Base-by-base conservation (phyloP, 2,797 vertebrate genomes). In the Cryptoprocta ferox region DNA sequence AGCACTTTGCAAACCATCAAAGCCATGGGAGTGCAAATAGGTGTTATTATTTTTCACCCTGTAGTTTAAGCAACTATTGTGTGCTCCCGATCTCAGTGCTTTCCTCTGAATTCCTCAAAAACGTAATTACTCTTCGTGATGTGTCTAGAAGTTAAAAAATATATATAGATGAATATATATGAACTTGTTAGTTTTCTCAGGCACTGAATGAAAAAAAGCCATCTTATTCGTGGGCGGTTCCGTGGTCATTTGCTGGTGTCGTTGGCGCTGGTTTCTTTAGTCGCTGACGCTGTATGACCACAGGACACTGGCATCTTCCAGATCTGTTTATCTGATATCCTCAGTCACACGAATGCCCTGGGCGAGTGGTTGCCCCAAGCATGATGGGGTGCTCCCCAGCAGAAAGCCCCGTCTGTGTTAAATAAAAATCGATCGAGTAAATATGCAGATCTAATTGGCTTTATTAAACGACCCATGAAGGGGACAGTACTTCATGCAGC, bases 311-410 rank as follows among this genome's bases (percentile, higher is more conserved):
- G 96, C 96, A 59, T n/a, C 92, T 48, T 1, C 65, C 78, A 80
- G 75, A 30, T 1, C 91, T 37, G 82, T 73, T 15, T 66, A 56
- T 89, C 66, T 93, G 93, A 86, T 28, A 24, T 94, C 45, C 83
- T 94, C 83, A 89, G 63, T 86, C 95, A 75, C n/a, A 18, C 87
- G 70, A 70, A 79, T 82, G 93, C 93, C 26, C 53, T 71, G 85
- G 86, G 94, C 19, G 39, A 97, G 97, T 92, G 92, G 14, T 73
- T 26, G 94, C 96, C 75, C 71, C 84, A 11, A 78, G 59, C 14
- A 5, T 7, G 1, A 19, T 19, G 0, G 30, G 97, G 35, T 1
- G 21, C 81, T 56, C 48, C 21, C 30, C 35, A 12, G 39, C 75
- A 14, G 68, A n/a, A 70, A 61, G 24, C 18, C 7, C 16, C 3